Conservation (phyloP, 2,888 invertebrate genomes). For the Lasioglossum marginatum region DNA sequence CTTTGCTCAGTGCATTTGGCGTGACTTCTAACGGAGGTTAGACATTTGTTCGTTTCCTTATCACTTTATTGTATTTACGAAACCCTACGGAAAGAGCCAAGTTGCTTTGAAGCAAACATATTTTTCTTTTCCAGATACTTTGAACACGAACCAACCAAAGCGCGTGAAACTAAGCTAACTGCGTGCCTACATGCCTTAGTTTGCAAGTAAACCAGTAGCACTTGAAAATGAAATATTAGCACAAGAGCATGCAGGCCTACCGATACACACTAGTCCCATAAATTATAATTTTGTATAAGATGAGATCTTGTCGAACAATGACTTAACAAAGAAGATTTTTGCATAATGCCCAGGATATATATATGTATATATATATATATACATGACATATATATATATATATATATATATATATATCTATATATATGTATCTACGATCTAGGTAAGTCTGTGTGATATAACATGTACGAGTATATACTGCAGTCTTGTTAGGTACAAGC, state of each 20-base stretch:
- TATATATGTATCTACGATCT: slow-evolving; percentile 70
- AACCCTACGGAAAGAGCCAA: neutral
- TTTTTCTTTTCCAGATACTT: slow-evolving; percentile 75
- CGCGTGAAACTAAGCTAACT: slow-evolving; percentile 84
- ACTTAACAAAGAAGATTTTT: slow-evolving; percentile 72
- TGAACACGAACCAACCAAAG: slow-evolving; percentile 80
- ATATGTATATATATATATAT: neutral
- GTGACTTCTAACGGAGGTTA: slow-evolving; percentile 82
- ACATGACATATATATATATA: slow-evolving; percentile 43
- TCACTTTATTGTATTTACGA: neutral
- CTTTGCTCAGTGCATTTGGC: slow-evolving; percentile 79
- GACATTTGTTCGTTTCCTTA: neutral
- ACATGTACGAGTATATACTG: slow-evolving; percentile 70
- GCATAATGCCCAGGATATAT: slow-evolving; percentile 76
- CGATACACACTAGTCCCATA: slow-evolving; percentile 81
- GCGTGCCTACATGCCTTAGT: slow-evolving; percentile 76
- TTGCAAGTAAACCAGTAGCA: slow-evolving; percentile 68
- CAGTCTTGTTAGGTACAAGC: slow-evolving; percentile 59
- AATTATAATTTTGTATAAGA: slow-evolving; percentile 82
- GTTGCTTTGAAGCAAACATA: neutral
- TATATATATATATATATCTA: slow-evolving; percentile 38
- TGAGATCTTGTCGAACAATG: slow-evolving; percentile 52
- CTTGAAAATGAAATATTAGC: slow-evolving; percentile 68
- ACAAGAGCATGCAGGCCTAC: slow-evolving; percentile 81
- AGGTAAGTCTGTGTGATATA: slow-evolving; percentile 81